These are phyloP conservation scores for Galemys pyrenaicus DNA, from an alignment of 2,113 vertebrate genomes.

Conservation along the genomic window DNA sequence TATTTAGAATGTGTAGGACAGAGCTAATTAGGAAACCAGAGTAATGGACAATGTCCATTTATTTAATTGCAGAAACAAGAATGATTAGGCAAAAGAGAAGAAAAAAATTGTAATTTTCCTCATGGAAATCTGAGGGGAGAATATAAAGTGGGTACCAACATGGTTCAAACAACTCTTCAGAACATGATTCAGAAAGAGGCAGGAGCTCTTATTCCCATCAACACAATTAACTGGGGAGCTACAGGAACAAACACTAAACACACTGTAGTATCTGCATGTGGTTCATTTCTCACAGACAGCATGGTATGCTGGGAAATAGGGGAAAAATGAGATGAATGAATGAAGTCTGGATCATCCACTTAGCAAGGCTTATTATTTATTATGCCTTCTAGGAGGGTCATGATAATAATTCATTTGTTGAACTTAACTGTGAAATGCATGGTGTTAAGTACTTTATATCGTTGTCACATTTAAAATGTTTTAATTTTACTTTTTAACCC, in stretches of 20 bases:
- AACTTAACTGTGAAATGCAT: not conserved
- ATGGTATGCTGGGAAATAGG: not conserved
- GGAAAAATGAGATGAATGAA: not conserved
- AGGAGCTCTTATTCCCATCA: not conserved
- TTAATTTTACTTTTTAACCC: conserved; percentile 3
- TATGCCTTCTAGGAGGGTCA: not conserved
- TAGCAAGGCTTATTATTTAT: not conserved
- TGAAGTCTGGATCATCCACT: not conserved
- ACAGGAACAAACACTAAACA: not conserved
- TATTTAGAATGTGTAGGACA: not conserved
- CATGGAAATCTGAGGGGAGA: not conserved
- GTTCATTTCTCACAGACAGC: not conserved
- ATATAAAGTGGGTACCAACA: not conserved
- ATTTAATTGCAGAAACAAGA: not conserved
- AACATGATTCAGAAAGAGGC: not conserved
- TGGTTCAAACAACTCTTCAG: not conserved
- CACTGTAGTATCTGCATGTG: not conserved
- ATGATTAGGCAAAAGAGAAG: not conserved
- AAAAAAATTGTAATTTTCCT: not conserved
- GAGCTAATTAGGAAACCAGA: not conserved
- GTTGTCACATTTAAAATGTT: not conserved
- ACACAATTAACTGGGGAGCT: not conserved
- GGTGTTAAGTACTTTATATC: not conserved
- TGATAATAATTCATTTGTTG: not conserved
- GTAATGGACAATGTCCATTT: not conserved